Base-by-base conservation (phyloP, 2,888 invertebrate species). In the Ophion obscuratus region DNA sequence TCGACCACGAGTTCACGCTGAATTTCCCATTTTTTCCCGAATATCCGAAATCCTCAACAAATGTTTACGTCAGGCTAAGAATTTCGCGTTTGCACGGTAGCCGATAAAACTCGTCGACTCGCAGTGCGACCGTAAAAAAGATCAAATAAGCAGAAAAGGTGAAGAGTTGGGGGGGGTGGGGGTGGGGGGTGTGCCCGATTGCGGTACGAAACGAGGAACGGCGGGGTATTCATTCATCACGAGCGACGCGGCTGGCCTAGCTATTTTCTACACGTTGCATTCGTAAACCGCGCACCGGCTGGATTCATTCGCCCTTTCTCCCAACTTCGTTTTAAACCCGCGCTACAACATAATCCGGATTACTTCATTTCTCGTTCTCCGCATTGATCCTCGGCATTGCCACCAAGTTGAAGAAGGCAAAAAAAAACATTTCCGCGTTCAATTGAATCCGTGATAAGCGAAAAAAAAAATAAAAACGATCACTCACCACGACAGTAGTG, bases 401-500 rank as follows among this genome's bases (percentile, higher is more conserved):
- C 14, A 47, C 11, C 2, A 31, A 71, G 1, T 10, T n/a, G 14
- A 6, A 14, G 11, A 64, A 57, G 36, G 44, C 64, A 71, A 47
- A 40, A 9, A 14, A 2, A 1, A 53, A 62, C 9, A 53, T 67
- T 2, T 24, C 9, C 40, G 11, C 44, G 14, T 20, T 7, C 1
- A 14, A 47, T 47, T 14, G 0, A 11, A 47, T 14, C 47, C 14
- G 47, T 4, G 2, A 47, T 47, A 47, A 47, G 3, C 3, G 47
- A 17, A 14, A 4, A 47, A 36, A 17, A 64, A 74, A 67, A 76
- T 44, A 64, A 79, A 78, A 92, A 92, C 92, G 87, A 86, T 88
- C 90, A 90, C 91, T 91, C 91, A 83, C 91, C 93, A 92, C 92
- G 89, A 89, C 89, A 92, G 93, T 92, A 93, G 93, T 86, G 88